A percentile compares a stretch with the other conserved stretches of the same genome.
These are phyloP conservation scores for Frankliniella intonsa DNA, from an alignment of 2,888 invertebrate genomes.

Conservation along the genomic window DNA sequence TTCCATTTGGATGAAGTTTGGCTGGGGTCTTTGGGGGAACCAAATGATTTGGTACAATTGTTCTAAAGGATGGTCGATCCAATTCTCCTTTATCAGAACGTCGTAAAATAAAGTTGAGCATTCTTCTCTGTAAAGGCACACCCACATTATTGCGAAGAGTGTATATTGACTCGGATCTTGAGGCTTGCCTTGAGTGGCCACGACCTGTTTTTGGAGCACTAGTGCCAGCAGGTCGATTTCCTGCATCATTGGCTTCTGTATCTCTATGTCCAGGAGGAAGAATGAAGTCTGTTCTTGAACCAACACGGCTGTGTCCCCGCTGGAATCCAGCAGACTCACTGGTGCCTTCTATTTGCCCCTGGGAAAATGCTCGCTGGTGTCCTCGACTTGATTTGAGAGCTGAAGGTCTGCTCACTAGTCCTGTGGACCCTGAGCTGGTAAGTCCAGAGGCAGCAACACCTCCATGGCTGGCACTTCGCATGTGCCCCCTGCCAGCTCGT, in stretches of 20 bases:
- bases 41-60: slow-evolving; percentile 79
- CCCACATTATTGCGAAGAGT: slow-evolving; percentile 71
- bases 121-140: slow-evolving; percentile 66
- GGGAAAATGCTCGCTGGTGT: slow-evolving; percentile 80
- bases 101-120: slow-evolving; percentile 58
- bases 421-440: slow-evolving; percentile 43
- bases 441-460: slow-evolving; percentile 53
- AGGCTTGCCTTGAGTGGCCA: slow-evolving; percentile 81
- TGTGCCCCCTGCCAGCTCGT: slow-evolving; percentile 51
- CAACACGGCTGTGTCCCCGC: slow-evolving; percentile 72
- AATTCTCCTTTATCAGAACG: slow-evolving; percentile 53
- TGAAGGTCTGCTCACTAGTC: slow-evolving; percentile 56
- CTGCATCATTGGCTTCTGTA: slow-evolving; percentile 45
- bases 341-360: slow-evolving; percentile 72
- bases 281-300: slow-evolving; percentile 84
- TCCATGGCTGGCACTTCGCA: slow-evolving; percentile 81
- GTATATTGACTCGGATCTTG: slow-evolving; percentile 84
- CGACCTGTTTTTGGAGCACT: slow-evolving; percentile 47
- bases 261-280: slow-evolving; percentile 82
- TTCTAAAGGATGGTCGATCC: slow-evolving; percentile 64
- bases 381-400: slow-evolving; percentile 67
- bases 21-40: slow-evolving; percentile 75
- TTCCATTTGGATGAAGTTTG: slow-evolving; percentile 79
- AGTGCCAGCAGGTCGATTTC: slow-evolving; percentile 46
- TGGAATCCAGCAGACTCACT: slow-evolving; percentile 36